These are phyloP conservation scores for Phenacoccus solenopsis DNA, from an alignment of 1,140 invertebrate species.

Conservation along the genomic window DNA sequence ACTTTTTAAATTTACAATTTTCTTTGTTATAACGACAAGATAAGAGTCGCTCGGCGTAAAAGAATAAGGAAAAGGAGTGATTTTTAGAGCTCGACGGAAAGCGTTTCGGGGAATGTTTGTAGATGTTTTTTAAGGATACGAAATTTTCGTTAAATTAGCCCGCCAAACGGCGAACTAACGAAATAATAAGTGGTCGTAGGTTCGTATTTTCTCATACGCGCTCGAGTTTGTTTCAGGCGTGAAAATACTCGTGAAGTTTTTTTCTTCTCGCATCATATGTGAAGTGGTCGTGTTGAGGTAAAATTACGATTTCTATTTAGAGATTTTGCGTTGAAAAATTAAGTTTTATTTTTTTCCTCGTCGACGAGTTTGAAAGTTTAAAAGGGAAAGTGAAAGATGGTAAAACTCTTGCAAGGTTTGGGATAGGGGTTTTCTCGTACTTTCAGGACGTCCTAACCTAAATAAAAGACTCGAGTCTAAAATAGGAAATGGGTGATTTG, in stretches of 20 bases:
- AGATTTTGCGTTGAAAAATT: too few relatives aligned
- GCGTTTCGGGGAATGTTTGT: neutral
- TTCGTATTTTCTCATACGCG: too few relatives aligned
- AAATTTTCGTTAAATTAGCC: neutral
- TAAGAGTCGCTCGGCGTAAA: neutral
- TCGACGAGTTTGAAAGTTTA: too few relatives aligned
- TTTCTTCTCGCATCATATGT: neutral
- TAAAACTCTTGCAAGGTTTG: too few relatives aligned
- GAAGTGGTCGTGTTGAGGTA: too few relatives aligned
- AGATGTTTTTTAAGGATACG: neutral
- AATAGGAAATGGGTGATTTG: too few relatives aligned
- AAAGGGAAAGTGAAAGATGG: too few relatives aligned
- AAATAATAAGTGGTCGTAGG: neutral
- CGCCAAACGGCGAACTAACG: neutral
- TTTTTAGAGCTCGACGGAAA: neutral
- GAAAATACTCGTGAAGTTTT: neutral
- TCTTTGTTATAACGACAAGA: neutral
- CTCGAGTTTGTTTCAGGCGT: neutral
- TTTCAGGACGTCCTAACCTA: too few relatives aligned
- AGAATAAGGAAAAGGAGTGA: neutral
- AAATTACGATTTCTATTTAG: too few relatives aligned
- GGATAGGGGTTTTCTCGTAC: too few relatives aligned
- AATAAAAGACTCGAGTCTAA: too few relatives aligned
- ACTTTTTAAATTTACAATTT: slow-evolving; percentile 4
- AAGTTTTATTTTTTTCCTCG: too few relatives aligned